Conservation (phyloP, 2,888 invertebrate genomes). For the Caenorhabditis sp. region DNA sequence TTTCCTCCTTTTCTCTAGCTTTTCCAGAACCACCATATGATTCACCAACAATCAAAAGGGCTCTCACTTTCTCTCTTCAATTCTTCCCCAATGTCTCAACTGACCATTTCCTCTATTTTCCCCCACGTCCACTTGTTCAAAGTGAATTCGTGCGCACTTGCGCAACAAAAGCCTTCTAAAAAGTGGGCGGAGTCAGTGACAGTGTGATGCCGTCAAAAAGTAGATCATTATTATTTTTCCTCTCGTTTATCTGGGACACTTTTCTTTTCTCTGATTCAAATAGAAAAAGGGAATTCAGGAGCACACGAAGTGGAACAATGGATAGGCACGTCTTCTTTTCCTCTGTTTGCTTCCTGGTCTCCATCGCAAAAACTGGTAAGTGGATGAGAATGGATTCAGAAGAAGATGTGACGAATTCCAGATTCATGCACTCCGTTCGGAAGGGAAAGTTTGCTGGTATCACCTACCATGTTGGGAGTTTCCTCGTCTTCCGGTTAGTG, state of each 20-base stretch:
- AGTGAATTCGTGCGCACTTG: slow-evolving; percentile 59
- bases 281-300: not conserved
- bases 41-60: slow-evolving; percentile 16
- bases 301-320: slow-evolving; percentile 34
- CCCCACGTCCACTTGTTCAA: slow-evolving; percentile 37
- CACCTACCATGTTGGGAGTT: slow-evolving; percentile 68
- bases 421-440: slow-evolving; percentile 69
- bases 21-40: not conserved
- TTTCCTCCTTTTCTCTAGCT: not conserved
- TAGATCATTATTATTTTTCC: slow-evolving; percentile 27
- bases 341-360: slow-evolving; percentile 1
- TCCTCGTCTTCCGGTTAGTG: slow-evolving; percentile 45
- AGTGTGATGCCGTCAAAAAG: slow-evolving; percentile 49
- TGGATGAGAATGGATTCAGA: not conserved
- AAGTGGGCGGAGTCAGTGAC: slow-evolving; percentile 30
- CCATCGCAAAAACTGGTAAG: slow-evolving; percentile 21
- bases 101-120: slow-evolving; percentile 30
- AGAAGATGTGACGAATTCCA: slow-evolving; percentile 6
- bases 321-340: not conserved
- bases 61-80: slow-evolving; percentile 6
- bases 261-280: slow-evolving; percentile 7
- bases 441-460: slow-evolving; percentile 59
- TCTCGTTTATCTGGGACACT: slow-evolving; percentile 26
- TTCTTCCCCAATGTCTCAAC: slow-evolving; percentile 15
- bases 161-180: slow-evolving; percentile 32